These are phyloP conservation scores for Callyntrura sp. DNA, from an alignment of 2,888 invertebrate genomes.

Conservation along the genomic window DNA sequence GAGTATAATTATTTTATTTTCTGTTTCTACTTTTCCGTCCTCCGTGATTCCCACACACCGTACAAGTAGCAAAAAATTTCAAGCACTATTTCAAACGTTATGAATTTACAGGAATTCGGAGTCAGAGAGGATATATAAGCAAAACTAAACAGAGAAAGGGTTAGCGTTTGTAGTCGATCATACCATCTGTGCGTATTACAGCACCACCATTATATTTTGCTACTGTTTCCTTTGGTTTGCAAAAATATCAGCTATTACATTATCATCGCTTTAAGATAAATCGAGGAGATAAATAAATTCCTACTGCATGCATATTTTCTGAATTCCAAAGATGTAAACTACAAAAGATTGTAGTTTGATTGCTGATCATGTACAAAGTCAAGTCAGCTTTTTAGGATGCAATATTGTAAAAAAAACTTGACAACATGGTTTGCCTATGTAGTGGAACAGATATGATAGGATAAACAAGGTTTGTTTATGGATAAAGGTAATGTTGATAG, in stretches of 20 bases:
- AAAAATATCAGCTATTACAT: constrained; percentile 3
- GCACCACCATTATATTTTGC: constrained; percentile 30
- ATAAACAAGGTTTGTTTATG: background rate
- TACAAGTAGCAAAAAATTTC: background rate
- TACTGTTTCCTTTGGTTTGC: background rate
- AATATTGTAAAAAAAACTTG: background rate
- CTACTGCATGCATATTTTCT: background rate
- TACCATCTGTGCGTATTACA: too few species aligned
- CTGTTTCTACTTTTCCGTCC: constrained; percentile 23
- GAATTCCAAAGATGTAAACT: background rate
- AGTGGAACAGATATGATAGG: constrained; percentile 2
- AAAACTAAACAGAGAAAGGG: background rate
- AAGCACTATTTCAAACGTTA: too few species aligned
- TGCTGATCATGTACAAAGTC: background rate
- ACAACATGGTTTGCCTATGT: constrained; percentile 41
- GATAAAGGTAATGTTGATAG: background rate
- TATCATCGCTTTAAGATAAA: constrained; percentile 23
- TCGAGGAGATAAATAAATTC: background rate
- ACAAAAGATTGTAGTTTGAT: constrained; percentile 3
- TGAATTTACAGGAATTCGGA: constrained; percentile 11
- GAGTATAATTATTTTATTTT: constrained; percentile 68
- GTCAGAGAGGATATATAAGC: background rate
- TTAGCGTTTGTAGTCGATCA: constrained; percentile 1
- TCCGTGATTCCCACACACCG: constrained; percentile 32
- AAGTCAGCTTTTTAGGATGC: background rate